Evolutionary conservation across 2,113 vertebrate species (phyloP), one percentile per base, ranked within the genome.

Genomic region (Diadophis punctatus): DNA sequence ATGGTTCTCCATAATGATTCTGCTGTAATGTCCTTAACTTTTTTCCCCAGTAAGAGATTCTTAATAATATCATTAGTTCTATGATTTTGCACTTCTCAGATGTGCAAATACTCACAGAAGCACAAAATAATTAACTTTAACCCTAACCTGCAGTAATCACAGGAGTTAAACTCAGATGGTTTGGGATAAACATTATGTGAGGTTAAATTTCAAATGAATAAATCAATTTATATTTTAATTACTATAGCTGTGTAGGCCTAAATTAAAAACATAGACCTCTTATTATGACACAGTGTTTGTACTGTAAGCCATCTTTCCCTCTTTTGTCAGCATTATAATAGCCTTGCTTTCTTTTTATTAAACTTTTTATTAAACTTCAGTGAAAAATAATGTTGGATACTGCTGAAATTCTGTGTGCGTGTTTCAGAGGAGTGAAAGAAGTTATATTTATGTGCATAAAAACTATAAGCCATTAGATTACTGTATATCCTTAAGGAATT

Each of bases 101-200:
- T 74, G n/a, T 74, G 87, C 46, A 56, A 52, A 52, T 43, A 91
- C 91, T 94, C 90, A 16, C 53, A 90, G 90, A 92, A 92, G 48
- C 46, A 74, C 3, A 0, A 0, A 27, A 53, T 34, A n/a, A 74
- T 84, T 89, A 74, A 88, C 46, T 87, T 74, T 74, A 74, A 39
- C 6, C 16, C n/a, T 39, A 74, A 74, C n/a, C 16, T 74, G 1
- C 56, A 53, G 92, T 55, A 93, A 90, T 89, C 53, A n/a, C 80
- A 60, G 11, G 22, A 92, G 55, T 48, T 93, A 51, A 92, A 55
- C 30, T 56, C 85, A 30, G 5, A 74, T 46, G 92, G 39, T 85
- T 94, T 93, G 86, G 34, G 58, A 49, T 46, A 22, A 22, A 39
- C 86, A 27, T 51, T 0, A 0, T 8, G 46, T 27, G 46, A n/a